Evolutionary conservation across 2,888 invertebrate genomes (phyloP).

Genomic region (Eudemis profundana): DNA sequence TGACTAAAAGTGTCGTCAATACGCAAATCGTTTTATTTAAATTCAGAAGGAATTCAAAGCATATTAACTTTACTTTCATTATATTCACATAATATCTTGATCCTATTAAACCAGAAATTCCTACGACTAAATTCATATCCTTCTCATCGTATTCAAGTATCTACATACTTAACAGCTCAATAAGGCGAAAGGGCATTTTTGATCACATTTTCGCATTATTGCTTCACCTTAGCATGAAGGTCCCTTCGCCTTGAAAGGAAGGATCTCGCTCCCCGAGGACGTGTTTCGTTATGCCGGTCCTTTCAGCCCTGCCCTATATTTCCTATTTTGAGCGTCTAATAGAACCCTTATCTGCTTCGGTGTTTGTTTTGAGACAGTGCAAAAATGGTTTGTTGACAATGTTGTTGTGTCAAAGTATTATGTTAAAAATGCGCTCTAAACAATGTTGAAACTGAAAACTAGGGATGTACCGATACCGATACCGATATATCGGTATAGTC

Average conservation of each 20-base stretch:
- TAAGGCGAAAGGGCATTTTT: constrained; percentile 35
- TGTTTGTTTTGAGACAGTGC: constrained; percentile 26
- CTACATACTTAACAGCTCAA: constrained; percentile 25
- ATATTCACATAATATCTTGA: no score
- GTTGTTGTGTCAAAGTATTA: not conserved
- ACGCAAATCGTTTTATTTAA: not conserved
- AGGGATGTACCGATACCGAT: no score
- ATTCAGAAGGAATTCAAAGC: not conserved
- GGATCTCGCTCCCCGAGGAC: constrained; percentile 35
- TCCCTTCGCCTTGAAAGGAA: constrained; percentile 24
- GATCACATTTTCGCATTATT: constrained; percentile 40
- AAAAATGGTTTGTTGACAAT: not conserved
- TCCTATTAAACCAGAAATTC: not conserved
- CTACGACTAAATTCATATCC: not conserved
- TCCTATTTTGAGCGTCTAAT: constrained; percentile 34
- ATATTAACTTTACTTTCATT: not conserved
- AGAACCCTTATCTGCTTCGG: constrained; percentile 26
- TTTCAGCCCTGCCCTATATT: constrained; percentile 39
- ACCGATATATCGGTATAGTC: no score
- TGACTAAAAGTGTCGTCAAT: no score
- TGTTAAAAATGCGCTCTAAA: not conserved
- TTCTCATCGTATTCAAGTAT: no score
- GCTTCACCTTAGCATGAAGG: constrained; percentile 34
- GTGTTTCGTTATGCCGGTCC: constrained; percentile 34
- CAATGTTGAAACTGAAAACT: not conserved